Evolutionary conservation across 2,113 vertebrate genomes (phyloP), one percentile per base, ranked within the genome.

Genomic region (Forbesichthys agassizii): DNA sequence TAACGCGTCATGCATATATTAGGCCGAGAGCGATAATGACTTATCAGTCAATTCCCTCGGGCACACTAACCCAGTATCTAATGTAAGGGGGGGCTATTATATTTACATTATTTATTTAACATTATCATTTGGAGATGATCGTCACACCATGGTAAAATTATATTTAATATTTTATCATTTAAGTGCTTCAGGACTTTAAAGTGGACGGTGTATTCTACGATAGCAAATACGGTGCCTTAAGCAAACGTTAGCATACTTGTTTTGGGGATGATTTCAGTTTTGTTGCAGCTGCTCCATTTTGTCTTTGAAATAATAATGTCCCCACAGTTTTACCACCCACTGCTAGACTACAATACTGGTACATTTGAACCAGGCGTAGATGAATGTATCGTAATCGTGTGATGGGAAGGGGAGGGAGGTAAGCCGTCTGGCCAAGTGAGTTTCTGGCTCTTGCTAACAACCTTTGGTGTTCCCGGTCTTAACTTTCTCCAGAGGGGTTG

Each of bases 1-100:
- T 81, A 77, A 70, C 66, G 68, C 66, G 60, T 70, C 76, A 60
- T 79, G 62, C 48, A 77, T 85, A 72, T 84, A 82, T 79, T 70
- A 83, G 74, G 73, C 56, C 58, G 12, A 6, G 11, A 66, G 14
- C 75, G 36, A 12, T 11, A 11, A 61, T 58, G 71, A 81, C 71
- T 67, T 63, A 10, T 55, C 4, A 1, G 42, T 58, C n/a, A 3
- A 9, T 13, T 46, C n/a, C n/a, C n/a, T n/a, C 3, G 3, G 11
- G 9, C 52, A 12, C 13, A 16, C 14, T 36, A 52, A 14, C 4
- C 59, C 33, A 58, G 7, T 8, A 42, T 42, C 7, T 42, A 42
- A 42, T 42, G 5, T 7, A 27, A 27, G 27, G 5, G 36, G 7
- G 4, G 36, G 7, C 36, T 42, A 27, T 27, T 27, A 27, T 27